Evolutionary conservation across 2,888 invertebrate species (phyloP), one percentile per base, ranked within the genome.

Genomic region (Tinea semifulvella): DNA sequence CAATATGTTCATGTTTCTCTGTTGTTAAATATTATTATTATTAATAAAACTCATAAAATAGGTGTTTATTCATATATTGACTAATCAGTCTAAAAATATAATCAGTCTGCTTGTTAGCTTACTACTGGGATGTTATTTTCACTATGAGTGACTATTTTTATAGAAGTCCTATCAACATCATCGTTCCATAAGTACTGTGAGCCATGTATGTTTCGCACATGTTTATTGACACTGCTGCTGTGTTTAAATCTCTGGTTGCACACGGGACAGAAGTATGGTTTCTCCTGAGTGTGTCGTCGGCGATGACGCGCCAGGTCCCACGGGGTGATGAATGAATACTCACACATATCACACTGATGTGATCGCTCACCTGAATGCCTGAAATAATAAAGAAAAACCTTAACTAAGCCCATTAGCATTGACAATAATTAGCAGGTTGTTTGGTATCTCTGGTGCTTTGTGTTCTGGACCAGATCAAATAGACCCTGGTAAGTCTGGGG

Each of bases 181-280:
- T 40, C 40, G 28, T 28, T 45, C 73, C 80, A 76, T 53, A 70
- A 74, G 50, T 68, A 77, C 20, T 65, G 57, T 11, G 76, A 56
- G 17, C 72, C 68, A 53, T 82, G 81, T 1, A 72, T 58, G 19
- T 62, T 65, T 26, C 62, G 63, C 70, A 81, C 74, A 50, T 82
- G 81, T 54, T 75, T 80, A 52, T 80, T 81, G 2, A 81, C 60
- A 49, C 76, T 77, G 14, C 73, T 63, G 47, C 79, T 79, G 46
- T 77, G 72, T 14, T 68, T 61, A 49, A 80, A 80, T 31, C 61
- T 61, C 48, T 76, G 74, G 1, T 63, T 52, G 45, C 81, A 82
- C 20, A 64, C 61, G 0, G 71, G 69, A 47, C 81, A 82, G 1
- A 63, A 52, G 51, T 65, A 81, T 2, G 72, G 77, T 50, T 80